Percentiles rank a stretch among this genome's conserved stretches.
phyloP scores from a whole-genome alignment of 2,888 invertebrate genomes.

The Hanleya hanleyi region DNA sequence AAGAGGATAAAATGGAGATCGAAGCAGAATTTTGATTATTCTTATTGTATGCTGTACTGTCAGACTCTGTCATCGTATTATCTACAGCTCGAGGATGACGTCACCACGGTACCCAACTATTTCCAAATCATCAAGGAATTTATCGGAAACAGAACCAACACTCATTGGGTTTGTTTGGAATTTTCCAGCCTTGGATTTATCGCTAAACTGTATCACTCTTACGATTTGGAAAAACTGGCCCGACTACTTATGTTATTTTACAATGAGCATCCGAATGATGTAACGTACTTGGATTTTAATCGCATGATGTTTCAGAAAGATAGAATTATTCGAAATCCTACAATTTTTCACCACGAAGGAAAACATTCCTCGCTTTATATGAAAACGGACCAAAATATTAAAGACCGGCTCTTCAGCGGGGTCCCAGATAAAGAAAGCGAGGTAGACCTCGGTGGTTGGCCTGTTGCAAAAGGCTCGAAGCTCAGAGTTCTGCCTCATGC shows the following conservation, averaged over 20 bases:
- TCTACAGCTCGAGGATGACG: conserved; percentile 73
- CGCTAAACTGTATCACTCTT: conserved; percentile 49
- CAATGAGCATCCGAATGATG: conserved; percentile 50
- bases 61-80: conserved; percentile 65
- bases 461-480: too few relatives aligned
- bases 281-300: conserved; percentile 41
- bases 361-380: conserved; percentile 43
- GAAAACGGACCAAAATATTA: not conserved
- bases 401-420: not conserved
- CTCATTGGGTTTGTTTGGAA: conserved; percentile 48
- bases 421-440: not conserved
- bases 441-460: not conserved
- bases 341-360: conserved; percentile 52
- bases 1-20: conserved; percentile 70
- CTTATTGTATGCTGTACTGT: conserved; percentile 68
- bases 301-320: conserved; percentile 37
- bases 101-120: conserved; percentile 66
- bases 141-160: conserved; percentile 48
- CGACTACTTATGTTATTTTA: conserved; percentile 62
- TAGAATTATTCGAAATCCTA: conserved; percentile 32
- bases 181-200: conserved; percentile 55
- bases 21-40: conserved; percentile 73
- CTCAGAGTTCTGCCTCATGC: conserved; percentile 69
- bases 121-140: conserved; percentile 64
- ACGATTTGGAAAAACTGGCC: conserved; percentile 45